Conservation (phyloP, 1,140 invertebrate genomes). For the Pseudoatta argentina region DNA sequence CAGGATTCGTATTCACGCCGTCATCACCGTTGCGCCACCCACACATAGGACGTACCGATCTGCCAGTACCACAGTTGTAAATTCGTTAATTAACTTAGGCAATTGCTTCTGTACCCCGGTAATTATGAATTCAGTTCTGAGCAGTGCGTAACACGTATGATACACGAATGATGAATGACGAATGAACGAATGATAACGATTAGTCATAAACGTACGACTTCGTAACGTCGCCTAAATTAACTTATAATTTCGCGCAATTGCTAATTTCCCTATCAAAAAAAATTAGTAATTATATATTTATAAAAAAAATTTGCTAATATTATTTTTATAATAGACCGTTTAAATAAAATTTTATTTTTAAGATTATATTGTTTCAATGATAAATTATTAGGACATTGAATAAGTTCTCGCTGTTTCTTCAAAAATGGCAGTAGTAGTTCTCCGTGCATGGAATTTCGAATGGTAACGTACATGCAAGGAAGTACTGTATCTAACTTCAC, state of each 20-base stretch:
- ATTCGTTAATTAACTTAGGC: conserved; percentile 84
- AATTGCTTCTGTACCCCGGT: conserved; percentile 80
- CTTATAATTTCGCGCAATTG: neutral
- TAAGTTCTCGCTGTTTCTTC: too few relatives aligned
- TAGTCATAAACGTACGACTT: conserved; percentile 26
- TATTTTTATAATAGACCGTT: neutral
- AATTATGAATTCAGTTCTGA: conserved; percentile 70
- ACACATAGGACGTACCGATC: conserved; percentile 71
- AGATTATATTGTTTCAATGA: neutral
- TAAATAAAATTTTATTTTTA: neutral
- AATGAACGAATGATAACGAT: conserved; percentile 21
- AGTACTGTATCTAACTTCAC: too few relatives aligned
- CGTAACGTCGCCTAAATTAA: neutral
- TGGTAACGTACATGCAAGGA: too few relatives aligned
- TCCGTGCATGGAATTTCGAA: too few relatives aligned
- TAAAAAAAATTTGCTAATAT: neutral
- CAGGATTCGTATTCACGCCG: conserved; percentile 45
- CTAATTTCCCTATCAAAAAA: neutral
- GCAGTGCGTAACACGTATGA: conserved; percentile 65
- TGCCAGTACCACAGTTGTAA: conserved; percentile 79
- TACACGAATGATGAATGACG: conserved; percentile 32
- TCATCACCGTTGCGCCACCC: neutral
- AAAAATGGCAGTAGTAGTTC: too few relatives aligned
- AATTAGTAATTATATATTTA: neutral
- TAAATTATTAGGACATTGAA: too few relatives aligned